A percentile compares a stretch with the other conserved stretches of the same genome.
Conservation (phyloP, 2,888 invertebrate genomes). For the Physocephala rufipes region DNA sequence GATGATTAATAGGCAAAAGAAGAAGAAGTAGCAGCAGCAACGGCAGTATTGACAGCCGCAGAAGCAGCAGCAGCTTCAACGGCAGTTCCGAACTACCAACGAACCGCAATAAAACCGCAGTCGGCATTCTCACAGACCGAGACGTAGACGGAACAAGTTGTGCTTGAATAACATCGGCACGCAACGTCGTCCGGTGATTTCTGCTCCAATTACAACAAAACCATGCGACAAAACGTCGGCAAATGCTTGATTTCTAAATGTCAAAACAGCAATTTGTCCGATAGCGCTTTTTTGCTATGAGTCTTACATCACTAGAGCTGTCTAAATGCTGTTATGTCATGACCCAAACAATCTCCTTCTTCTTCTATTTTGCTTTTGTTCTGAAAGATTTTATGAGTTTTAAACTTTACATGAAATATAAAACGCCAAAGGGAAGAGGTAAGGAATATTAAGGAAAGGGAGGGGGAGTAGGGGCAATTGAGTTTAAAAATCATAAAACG, state of each 20-base stretch:
- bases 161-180: slow-evolving; percentile 27
- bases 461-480: too few species aligned
- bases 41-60: slow-evolving; percentile 13
- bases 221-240: neutral
- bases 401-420: too few species aligned
- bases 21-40: slow-evolving; percentile 18
- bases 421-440: too few species aligned
- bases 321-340: slow-evolving; percentile 1
- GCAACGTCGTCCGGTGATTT: slow-evolving; percentile 23
- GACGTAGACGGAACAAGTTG: slow-evolving; percentile 23
- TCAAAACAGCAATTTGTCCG: slow-evolving; percentile 22
- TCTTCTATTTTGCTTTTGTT: too few species aligned
- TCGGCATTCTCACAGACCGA: slow-evolving; percentile 20
- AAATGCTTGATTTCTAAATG: neutral
- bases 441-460: too few species aligned
- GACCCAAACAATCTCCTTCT: neutral
- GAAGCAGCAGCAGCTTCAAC: neutral
- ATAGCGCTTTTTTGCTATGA: slow-evolving; percentile 11
- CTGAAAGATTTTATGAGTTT: too few species aligned
- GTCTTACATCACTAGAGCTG: neutral
- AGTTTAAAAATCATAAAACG: too few species aligned
- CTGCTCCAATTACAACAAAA: slow-evolving; percentile 29
- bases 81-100: neutral
- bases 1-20: slow-evolving; percentile 30
- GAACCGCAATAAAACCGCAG: neutral